Evolutionary conservation across 1,140 invertebrate genomes (phyloP), one percentile per base, ranked within the genome.

Genomic region (Drosophila cardini): DNA sequence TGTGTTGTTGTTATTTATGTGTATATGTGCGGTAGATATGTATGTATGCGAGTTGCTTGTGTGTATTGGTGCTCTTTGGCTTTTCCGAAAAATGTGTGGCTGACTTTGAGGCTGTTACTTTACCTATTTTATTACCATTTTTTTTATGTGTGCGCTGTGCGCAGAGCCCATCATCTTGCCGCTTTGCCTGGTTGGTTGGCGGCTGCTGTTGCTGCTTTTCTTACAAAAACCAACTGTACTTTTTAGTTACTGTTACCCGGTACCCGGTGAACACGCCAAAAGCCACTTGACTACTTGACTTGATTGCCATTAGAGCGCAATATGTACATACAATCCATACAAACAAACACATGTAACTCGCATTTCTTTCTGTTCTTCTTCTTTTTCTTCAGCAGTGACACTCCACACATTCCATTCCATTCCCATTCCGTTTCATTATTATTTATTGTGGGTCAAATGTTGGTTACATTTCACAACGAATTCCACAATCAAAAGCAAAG

Each of bases 191-290:
- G 60, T 38, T 76, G 82, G 78, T 63, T 73, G 80, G 50, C 61
- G 72, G 81, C 61, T 76, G 76, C 45, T 64, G 78, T 30, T 83
- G 72, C 71, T 76, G 57, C 74, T 85, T 86, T 74, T 84, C 78
- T 80, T 78, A 85, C 81, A 85, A 68, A 86, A 85, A 86, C 82
- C 78, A 85, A 85, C 81, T 85, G 81, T 85, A 85, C 81, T 86
- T 86, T 86, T 84, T 84, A 86, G 82, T 85, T 78, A 81, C 81
- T 72, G 81, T 86, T 86, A 86, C 68, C 56, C 63, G 52, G 61
- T 63, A 67, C 70, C 70, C 52, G 53, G 67, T 60, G 61, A 56
- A 67, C 70, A 74, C 52, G 53, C 72, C 68, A 75, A 71, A 71
- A 80, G 73, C 77, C 80, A 85, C 80, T 84, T 84, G 81, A 80